Percentiles rank a stretch among this genome's conserved stretches.
Conservation (phyloP, 2,113 vertebrate genomes). For the Carassius auratus region DNA sequence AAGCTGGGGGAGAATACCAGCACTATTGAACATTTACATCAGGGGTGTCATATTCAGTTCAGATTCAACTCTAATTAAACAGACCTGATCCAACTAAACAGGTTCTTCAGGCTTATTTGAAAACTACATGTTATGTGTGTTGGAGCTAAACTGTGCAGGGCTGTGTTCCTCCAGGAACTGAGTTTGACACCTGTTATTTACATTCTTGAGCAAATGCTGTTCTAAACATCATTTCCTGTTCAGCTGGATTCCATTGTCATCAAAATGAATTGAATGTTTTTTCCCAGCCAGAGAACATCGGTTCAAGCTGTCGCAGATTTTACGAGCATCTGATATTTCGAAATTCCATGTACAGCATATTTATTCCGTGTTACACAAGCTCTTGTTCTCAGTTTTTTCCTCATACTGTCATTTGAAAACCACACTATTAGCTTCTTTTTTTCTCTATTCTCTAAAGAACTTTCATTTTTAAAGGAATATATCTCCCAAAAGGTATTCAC, state of each 20-base stretch:
- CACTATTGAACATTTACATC: background rate
- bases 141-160: no score
- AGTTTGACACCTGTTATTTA: background rate
- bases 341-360: background rate
- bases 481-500: no score
- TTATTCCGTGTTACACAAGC: background rate
- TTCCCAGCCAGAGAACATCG: background rate
- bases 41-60: no score
- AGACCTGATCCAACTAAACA: no score
- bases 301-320: background rate
- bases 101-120: no score
- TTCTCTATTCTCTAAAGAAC: background rate
- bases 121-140: no score
- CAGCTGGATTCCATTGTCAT: conserved; percentile 16
- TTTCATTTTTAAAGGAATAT: no score
- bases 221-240: conserved; percentile 1
- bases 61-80: no score
- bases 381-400: background rate
- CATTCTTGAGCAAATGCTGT: background rate
- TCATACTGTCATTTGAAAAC: background rate
- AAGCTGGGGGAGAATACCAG: background rate
- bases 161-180: no score
- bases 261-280: background rate
- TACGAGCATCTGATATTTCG: background rate
- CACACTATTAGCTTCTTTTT: background rate